phyloP scores from a whole-genome alignment of 2,797 vertebrate species.

The Nannoperca obscura region DNA sequence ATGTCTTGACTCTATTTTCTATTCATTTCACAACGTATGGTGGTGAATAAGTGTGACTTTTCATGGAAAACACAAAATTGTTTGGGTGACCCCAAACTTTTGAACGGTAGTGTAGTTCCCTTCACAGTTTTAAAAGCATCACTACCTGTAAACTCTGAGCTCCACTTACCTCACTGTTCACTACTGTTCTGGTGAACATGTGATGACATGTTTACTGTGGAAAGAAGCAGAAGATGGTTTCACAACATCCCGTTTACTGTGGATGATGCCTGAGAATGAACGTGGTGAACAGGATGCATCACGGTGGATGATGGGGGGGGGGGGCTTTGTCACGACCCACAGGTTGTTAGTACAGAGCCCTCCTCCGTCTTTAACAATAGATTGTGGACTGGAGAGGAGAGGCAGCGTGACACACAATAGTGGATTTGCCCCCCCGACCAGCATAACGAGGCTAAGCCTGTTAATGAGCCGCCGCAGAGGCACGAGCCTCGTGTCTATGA shows the following conservation, averaged over 20 bases:
- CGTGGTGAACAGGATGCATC: background rate
- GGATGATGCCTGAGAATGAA: background rate
- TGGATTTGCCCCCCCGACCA: constrained; percentile 44
- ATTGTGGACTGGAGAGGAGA: background rate
- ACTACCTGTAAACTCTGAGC: background rate
- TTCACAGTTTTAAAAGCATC: background rate
- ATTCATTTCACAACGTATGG: too few species aligned
- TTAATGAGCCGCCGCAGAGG: constrained; percentile 57
- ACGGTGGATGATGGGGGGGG: background rate
- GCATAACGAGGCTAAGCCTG: constrained; percentile 57
- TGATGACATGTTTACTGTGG: background rate
- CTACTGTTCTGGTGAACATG: background rate
- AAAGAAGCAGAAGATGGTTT: too few species aligned
- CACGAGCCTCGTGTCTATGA: constrained; percentile 40
- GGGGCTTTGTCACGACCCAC: constrained; percentile 4
- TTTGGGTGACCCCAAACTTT: too few species aligned
- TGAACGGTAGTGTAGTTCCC: too few species aligned
- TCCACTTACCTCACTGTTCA: background rate
- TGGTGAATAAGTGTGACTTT: too few species aligned
- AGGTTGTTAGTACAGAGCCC: constrained; percentile 29
- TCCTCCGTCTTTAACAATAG: constrained; percentile 24
- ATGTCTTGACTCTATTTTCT: too few species aligned
- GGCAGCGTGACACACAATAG: constrained; percentile 28
- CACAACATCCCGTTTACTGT: background rate
- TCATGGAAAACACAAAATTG: too few species aligned